These are phyloP conservation scores for Tricholauxania praeusta DNA, from an alignment of 2,888 invertebrate species.

Conservation along the genomic window DNA sequence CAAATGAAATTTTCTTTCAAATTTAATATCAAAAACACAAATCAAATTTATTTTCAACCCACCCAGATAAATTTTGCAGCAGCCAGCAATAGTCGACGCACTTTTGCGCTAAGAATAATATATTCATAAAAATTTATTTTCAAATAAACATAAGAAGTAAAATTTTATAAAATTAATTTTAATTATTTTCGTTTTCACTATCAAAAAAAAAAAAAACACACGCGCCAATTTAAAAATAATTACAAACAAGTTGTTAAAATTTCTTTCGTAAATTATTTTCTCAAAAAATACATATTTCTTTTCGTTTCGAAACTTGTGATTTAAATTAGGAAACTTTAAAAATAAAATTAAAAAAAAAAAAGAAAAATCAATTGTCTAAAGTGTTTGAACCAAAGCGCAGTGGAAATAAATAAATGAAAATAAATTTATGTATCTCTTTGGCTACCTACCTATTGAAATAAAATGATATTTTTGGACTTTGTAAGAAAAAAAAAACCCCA, in stretches of 20 bases:
- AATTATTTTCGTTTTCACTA: too few relatives aligned
- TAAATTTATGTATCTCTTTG: background rate
- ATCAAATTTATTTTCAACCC: background rate
- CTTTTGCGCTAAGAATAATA: constrained; percentile 1
- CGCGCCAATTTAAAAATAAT: constrained; percentile 42
- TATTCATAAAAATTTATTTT: too few relatives aligned
- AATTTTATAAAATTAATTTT: too few relatives aligned
- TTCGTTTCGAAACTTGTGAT: too few relatives aligned
- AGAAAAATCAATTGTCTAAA: constrained; percentile 29
- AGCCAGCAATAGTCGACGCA: background rate
- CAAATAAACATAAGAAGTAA: too few relatives aligned
- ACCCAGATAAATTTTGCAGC: background rate
- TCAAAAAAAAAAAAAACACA: background rate
- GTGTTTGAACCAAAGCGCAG: constrained; percentile 18
- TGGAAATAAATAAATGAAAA: constrained; percentile 9
- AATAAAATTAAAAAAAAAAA: constrained; percentile 22
- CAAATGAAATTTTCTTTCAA: constrained; percentile 33
- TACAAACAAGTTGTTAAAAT: constrained; percentile 21
- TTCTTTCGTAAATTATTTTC: too few relatives aligned
- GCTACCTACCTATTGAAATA: background rate
- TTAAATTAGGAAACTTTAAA: background rate
- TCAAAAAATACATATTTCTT: too few relatives aligned
- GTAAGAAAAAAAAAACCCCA: constrained; percentile 44
- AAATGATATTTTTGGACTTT: constrained; percentile 41
- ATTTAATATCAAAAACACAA: constrained; percentile 1